Evolutionary conservation across 2,113 vertebrate species (phyloP).

Genomic region (Eurystomus gularis): DNA sequence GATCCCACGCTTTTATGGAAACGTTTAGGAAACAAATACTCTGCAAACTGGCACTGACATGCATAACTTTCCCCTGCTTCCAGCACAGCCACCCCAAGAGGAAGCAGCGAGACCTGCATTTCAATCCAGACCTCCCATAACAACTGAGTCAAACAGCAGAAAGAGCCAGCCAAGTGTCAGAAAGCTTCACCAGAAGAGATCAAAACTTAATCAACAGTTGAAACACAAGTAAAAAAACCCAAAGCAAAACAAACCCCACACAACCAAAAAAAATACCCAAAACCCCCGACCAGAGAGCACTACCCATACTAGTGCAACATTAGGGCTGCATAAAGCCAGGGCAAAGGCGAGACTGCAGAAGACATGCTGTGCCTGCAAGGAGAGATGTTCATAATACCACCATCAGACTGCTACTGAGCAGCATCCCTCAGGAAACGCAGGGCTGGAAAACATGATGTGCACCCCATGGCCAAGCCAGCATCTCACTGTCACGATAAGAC

Average conservation of each 20-base stretch:
- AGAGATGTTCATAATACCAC: accelerated
- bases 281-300: not conserved
- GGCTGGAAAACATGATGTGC: not conserved
- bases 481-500: not conserved
- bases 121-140: not conserved
- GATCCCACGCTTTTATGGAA: not conserved
- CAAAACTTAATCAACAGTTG: not conserved
- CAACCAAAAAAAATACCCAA: not conserved
- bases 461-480: not conserved
- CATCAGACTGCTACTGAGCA: not conserved
- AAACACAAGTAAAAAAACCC: not conserved
- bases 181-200: not conserved
- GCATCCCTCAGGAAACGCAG: not conserved
- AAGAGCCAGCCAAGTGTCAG: not conserved
- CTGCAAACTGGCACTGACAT: not conserved
- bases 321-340: not conserved
- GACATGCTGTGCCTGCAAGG: not conserved
- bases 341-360: not conserved
- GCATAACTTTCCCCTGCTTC: not conserved
- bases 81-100: not conserved
- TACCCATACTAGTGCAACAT: not conserved
- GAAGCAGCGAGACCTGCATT: not conserved
- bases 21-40: not conserved
- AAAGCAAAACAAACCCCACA: not conserved
- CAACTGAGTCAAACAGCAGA: not conserved